Evolutionary conservation across 2,888 invertebrate genomes (phyloP), one percentile per base, ranked within the genome.

Genomic region (Latrodectus hesperus): DNA sequence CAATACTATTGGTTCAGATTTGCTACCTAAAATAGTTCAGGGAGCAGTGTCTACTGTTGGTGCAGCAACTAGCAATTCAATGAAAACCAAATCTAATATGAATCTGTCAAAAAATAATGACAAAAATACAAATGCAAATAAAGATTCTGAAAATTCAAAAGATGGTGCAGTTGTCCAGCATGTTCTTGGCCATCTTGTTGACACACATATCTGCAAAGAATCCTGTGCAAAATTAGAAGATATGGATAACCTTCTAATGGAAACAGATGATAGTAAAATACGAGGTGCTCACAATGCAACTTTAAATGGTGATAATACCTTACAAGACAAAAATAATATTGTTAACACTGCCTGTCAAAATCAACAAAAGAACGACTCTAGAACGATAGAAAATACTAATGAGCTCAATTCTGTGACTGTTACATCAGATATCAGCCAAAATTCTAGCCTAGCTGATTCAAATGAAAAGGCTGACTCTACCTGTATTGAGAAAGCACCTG

Each of bases 121-220:
- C 6, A 38, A 38, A 38, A 38, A 38, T 38, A 60, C 60, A 60
- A 10, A 60, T 60, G 60, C 12, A 60, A 60, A 60, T 60, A 52
- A 65, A 49, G 12, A 12, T 5, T 49, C 68, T 0, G 52, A 73
- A 49, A n/a, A 16, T 55, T 9, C n/a, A 16, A 52, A 70, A n/a
- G 22, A 67, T 26, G 81, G 72, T 9, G 6, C 72, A 10, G 77
- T 80, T 64, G 75, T 87, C 12, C 77, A 87, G 14, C 87, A 87
- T 73, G 78, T 87, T 26, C 16, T 88, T 17, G 87, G 87, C 9
- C 87, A 88, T 53, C 67, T 88, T 64, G 83, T 88, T 17, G 87
- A 88, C 52, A 88, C 81, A 14, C 87, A 88, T 83, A 74, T 83
- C 11, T 88, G 87, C 64, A 67, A 83, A 70, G 78, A 87, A 49